Evolutionary conservation across 2,888 invertebrate species (phyloP).

Genomic region (Microctonus hyperodae): DNA sequence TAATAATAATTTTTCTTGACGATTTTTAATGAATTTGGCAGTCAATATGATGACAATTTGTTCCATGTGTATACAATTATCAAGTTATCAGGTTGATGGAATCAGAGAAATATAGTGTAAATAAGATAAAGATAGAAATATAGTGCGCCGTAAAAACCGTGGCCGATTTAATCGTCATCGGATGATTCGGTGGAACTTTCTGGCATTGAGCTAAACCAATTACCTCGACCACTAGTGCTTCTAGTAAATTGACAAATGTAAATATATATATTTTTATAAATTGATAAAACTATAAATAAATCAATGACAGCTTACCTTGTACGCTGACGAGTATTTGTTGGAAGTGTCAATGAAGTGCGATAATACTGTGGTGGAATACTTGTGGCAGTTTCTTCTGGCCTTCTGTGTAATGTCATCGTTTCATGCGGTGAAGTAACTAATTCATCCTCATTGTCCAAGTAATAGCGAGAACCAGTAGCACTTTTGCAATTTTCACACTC

Average conservation of each 20-base stretch:
- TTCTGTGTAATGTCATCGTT: conserved; percentile 74
- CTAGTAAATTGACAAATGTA: conserved; percentile 43
- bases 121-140: neutral
- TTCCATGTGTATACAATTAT: neutral
- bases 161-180: conserved; percentile 58
- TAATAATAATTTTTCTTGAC: conserved; percentile 21
- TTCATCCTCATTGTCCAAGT: conserved; percentile 69
- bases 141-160: neutral
- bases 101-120: neutral
- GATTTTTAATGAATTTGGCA: neutral
- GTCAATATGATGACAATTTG: neutral
- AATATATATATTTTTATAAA: neutral
- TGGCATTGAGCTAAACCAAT: conserved; percentile 67
- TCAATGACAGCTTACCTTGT: conserved; percentile 60
- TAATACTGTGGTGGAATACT: conserved; percentile 67
- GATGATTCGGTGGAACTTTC: conserved; percentile 65
- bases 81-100: neutral
- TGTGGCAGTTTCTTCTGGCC: conserved; percentile 64
- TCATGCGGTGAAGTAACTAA: conserved; percentile 68
- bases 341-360: conserved; percentile 71
- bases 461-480: conserved; percentile 74
- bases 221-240: conserved; percentile 64
- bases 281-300: neutral
- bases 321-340: conserved; percentile 68
- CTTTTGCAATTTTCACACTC: conserved; percentile 89